Conservation (phyloP, 2,113 vertebrate genomes). For the Ardeotis arabs region DNA sequence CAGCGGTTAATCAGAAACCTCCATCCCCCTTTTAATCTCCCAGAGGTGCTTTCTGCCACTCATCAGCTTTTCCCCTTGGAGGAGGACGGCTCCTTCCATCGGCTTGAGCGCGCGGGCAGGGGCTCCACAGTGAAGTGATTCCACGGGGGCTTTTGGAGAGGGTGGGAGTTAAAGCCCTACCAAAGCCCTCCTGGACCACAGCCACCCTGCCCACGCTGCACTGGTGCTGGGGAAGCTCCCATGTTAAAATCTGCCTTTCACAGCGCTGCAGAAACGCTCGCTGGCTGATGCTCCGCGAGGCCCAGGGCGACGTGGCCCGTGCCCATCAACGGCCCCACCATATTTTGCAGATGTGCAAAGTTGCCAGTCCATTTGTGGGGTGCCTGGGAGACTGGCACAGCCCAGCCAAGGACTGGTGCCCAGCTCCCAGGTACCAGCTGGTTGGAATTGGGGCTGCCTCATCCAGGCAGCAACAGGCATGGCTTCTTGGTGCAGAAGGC, state of each 20-base stretch:
- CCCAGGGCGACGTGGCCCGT: background rate
- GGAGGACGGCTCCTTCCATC: background rate
- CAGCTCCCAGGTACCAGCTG: rapidly evolving
- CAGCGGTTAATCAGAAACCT: background rate
- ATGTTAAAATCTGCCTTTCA: background rate
- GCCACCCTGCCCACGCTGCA: background rate
- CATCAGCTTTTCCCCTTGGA: background rate
- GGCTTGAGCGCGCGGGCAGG: rapidly evolving
- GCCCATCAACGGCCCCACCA: rapidly evolving
- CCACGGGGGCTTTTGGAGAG: rapidly evolving
- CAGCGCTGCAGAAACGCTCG: rapidly evolving
- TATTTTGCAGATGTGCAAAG: background rate
- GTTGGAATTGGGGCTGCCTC: rapidly evolving
- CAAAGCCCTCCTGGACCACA: background rate
- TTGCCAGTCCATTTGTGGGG: background rate
- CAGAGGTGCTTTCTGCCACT: background rate
- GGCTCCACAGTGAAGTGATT: rapidly evolving
- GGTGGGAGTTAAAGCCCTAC: background rate
- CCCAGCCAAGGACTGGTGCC: background rate
- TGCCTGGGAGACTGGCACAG: background rate
- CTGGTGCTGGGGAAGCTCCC: background rate
- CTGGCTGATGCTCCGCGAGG: background rate
- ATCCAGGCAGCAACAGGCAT: rapidly evolving
- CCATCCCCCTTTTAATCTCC: background rate
- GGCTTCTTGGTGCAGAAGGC: background rate